phyloP scores from a whole-genome alignment of 2,888 invertebrate species.

The Drosophila siamana region DNA sequence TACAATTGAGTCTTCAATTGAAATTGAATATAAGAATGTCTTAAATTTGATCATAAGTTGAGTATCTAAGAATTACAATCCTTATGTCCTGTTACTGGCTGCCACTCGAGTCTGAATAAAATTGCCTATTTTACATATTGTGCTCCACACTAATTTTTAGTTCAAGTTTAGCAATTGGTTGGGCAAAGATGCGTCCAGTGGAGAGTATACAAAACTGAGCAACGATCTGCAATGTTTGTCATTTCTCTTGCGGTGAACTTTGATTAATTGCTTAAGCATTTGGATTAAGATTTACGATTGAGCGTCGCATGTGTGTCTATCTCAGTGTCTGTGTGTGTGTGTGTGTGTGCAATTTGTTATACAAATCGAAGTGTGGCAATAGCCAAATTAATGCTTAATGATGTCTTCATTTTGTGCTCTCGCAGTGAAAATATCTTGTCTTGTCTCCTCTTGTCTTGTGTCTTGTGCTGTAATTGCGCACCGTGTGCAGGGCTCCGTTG shows the following conservation, averaged over 20 bases:
- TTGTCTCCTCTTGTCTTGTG: background rate
- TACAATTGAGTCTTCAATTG: too few species aligned
- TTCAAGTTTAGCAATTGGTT: background rate
- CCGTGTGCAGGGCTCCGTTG: conserved; percentile 45
- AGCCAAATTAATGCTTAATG: conserved; percentile 71
- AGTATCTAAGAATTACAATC: too few species aligned
- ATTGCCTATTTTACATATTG: too few species aligned
- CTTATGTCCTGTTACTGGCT: too few species aligned
- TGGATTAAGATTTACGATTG: conserved; percentile 30
- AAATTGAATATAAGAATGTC: too few species aligned
- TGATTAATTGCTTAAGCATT: conserved; percentile 45
- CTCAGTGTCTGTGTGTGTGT: conserved; percentile 8
- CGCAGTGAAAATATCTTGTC: conserved; percentile 61
- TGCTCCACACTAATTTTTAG: too few species aligned
- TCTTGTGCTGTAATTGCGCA: conserved; percentile 56
- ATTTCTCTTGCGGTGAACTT: conserved; percentile 20
- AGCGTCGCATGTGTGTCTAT: background rate
- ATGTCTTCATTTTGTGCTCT: conserved; percentile 77
- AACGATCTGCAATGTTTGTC: conserved; percentile 8
- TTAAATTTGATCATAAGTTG: too few species aligned
- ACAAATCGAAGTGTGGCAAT: conserved; percentile 75
- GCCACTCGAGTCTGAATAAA: too few species aligned
- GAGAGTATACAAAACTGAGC: conserved; percentile 33
- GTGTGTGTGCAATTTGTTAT: conserved; percentile 64
- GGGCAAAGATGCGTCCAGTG: background rate